Evolutionary conservation across 2,113 vertebrate genomes (phyloP), one percentile per base, ranked within the genome.

Genomic region (Strix uralensis): DNA sequence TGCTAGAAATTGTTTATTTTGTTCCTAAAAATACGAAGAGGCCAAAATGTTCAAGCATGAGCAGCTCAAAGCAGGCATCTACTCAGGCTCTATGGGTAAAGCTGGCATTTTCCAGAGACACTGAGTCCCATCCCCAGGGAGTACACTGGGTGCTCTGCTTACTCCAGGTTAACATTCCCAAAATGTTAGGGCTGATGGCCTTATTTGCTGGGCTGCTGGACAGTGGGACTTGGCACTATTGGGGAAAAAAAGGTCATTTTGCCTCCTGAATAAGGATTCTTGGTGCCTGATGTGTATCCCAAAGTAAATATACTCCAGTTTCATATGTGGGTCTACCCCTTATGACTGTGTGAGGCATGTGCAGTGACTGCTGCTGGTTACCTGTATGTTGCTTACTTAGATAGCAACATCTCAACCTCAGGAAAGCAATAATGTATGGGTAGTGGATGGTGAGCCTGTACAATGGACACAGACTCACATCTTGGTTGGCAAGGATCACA

Each of bases 1-100:
- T 90, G 81, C 42, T 88, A 55, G 66, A 96, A 92, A 93, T 65
- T 96, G 90, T 95, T 97, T 96, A 73, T 86, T 90, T 94, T 96
- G 79, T 90, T 95, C 85, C 96, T 96, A 97, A 96, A 97, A 95
- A 96, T 97, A 97, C 0, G 0, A 90, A 85, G 11, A 93, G 86
- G 66, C n/a, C 79, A 86, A 87, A 95, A 77, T 36, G 67, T 88
- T 90, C 81, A 73, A 94, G 78, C 62, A 87, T 11, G 27, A 88
- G 58, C 52, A 75, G 62, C 62, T 74, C 26, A 94, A 91, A 88
- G 78, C 52, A 92, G 86, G n/a, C 92, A 94, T 84, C 74, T 74
- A 42, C 23, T 79, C 67, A 65, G 42, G 44, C 29, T 87, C 55
- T 78, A 5, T 30, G 67, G 20, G 36, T 65, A 63, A 63, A 84